Conservation (phyloP, 2,888 invertebrate species). For the Gandaritis pyraliata region DNA sequence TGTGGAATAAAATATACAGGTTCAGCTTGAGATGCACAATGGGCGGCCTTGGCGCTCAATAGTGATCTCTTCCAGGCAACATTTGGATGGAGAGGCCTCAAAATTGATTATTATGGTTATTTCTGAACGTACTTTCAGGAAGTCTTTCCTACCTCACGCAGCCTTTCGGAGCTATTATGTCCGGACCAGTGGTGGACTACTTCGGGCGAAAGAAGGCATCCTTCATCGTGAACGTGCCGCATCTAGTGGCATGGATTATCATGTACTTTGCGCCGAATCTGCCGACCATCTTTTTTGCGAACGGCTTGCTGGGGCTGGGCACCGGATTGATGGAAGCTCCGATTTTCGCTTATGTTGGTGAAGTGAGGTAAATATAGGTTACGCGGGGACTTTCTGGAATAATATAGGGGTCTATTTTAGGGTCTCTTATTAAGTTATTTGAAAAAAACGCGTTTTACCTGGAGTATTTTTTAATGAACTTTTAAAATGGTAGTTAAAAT, state of each 20-base stretch:
- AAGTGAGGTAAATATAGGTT: conserved; percentile 73
- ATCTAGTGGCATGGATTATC: conserved; percentile 82
- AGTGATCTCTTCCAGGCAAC: too few relatives aligned
- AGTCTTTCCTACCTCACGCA: conserved; percentile 83
- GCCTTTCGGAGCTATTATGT: conserved; percentile 82
- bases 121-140: conserved; percentile 59
- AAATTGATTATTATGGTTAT: too few relatives aligned
- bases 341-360: conserved; percentile 83
- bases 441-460: too few relatives aligned
- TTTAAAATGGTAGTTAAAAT: too few relatives aligned
- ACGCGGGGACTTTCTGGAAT: too few relatives aligned
- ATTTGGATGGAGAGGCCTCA: too few relatives aligned
- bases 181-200: conserved; percentile 82
- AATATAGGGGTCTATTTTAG: too few relatives aligned
- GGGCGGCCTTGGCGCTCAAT: too few relatives aligned
- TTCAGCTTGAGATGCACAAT: too few relatives aligned
- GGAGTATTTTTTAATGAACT: too few relatives aligned
- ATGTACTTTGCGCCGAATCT: conserved; percentile 77
- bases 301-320: conserved; percentile 80
- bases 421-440: too few relatives aligned
- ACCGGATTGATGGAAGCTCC: conserved; percentile 86
- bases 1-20: too few relatives aligned
- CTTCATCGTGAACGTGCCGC: conserved; percentile 82
- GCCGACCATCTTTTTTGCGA: conserved; percentile 75
- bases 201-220: conserved; percentile 82